These are phyloP conservation scores for Arenaria interpres DNA, from an alignment of 2,113 vertebrate genomes.

Conservation along the genomic window DNA sequence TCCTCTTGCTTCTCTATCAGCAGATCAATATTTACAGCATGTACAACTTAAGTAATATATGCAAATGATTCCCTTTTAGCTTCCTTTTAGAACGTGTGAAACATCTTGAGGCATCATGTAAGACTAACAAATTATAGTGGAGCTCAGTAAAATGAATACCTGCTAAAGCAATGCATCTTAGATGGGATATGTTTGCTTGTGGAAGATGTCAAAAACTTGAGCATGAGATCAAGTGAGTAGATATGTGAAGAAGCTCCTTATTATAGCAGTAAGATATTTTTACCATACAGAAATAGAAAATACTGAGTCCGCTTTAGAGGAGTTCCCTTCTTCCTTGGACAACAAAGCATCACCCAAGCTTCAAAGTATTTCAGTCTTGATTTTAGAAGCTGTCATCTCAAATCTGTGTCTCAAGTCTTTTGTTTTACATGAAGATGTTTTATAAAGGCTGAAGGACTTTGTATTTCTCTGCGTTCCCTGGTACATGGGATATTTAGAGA, in stretches of 20 bases:
- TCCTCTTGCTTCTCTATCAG: background rate
- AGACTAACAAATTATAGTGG: conserved; percentile 66
- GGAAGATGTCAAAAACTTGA: conserved; percentile 29
- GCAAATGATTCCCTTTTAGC: conserved; percentile 70
- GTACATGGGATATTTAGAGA: background rate
- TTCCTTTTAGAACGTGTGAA: conserved; percentile 39
- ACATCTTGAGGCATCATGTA: conserved; percentile 36
- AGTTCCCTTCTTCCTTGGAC: background rate
- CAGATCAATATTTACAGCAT: conserved; percentile 51
- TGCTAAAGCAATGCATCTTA: conserved; percentile 35
- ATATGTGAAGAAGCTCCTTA: background rate
- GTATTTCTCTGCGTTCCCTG: background rate
- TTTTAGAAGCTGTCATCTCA: background rate
- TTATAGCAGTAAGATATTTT: background rate
- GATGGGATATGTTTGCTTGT: background rate
- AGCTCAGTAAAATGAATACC: conserved; percentile 67
- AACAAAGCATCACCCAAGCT: background rate
- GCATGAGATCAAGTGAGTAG: background rate
- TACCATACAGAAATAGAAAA: background rate
- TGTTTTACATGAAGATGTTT: background rate
- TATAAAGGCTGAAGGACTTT: background rate
- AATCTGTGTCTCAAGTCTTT: background rate
- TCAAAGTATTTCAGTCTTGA: background rate
- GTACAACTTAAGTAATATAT: conserved; percentile 59
- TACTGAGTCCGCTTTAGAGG: background rate